Base-by-base conservation (phyloP, 2,113 vertebrate genomes). In the Peromyscus leucopus region DNA sequence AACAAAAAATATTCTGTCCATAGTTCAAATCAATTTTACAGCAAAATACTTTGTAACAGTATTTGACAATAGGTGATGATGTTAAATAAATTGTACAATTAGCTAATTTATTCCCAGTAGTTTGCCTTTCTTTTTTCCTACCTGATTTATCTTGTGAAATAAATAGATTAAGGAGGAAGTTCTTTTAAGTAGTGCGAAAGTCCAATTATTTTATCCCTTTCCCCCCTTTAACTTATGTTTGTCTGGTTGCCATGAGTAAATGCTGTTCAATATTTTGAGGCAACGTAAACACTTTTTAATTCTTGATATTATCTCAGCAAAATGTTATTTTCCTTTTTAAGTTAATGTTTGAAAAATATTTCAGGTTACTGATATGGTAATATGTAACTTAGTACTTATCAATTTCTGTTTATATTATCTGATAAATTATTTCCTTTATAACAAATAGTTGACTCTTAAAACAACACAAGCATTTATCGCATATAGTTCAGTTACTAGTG, bases 371-470 rank as follows among this genome's bases (percentile, higher is more conserved):
- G 6, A 15, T 51, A 55, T 59, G 42, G 9, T 76, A n/a, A 83
- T 75, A 59, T 86, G n/a, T 84, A 96, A 88, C 21, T 86, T 95
- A 93, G 55, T 69, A 76, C 69, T 55, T 90, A 74, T 3, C 12
- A 46, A 85, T 63, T 79, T 83, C 79, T 26, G 61, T 85, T 97
- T 79, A 91, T 90, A 92, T 95, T 84, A 86, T 78, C 33, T 89
- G 57, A 82, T 7, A 86, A 96, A 90, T 90, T 89, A 96, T 84
- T 90, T 93, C 13, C 8, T 95, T 93, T 83, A 42, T 97, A 76
- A 74, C 26, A 71, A 75, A 76, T 36, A 61, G 12, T 48, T 90
- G 39, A 46, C 17, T 55, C 16, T 61, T 90, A 57, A 46, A 90
- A 39, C 0, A 63, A 1, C 26, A 75, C 9, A 42, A 1, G 6